phyloP scores from a whole-genome alignment of 2,113 vertebrate genomes.

The Nycticebus coucang region DNA sequence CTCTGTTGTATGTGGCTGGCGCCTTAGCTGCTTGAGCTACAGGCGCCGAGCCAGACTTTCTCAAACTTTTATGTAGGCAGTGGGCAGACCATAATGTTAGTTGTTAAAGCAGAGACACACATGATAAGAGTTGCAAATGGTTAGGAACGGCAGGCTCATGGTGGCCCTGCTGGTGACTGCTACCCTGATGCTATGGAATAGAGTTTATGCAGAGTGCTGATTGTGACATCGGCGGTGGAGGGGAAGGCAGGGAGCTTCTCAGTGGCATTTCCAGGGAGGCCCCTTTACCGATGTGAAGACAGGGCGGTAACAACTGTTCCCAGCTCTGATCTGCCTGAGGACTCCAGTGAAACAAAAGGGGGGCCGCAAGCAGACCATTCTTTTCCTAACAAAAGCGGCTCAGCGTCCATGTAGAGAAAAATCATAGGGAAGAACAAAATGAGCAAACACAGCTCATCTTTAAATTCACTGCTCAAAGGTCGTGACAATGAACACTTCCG shows the following conservation, averaged over 20 bases:
- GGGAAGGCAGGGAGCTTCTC: background rate
- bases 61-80: conserved; percentile 17
- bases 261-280: background rate
- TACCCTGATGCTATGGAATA: background rate
- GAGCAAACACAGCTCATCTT: background rate
- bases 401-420: conserved; percentile 7
- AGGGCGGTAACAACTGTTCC: background rate
- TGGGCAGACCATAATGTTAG: background rate
- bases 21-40: too few relatives aligned
- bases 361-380: background rate
- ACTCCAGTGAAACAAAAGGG: conserved; percentile 37
- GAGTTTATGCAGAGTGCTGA: background rate
- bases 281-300: background rate
- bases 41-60: background rate
- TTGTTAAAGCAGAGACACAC: background rate
- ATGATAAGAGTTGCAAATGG: conserved; percentile 28
- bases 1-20: too few relatives aligned
- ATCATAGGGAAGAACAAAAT: background rate
- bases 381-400: conserved; percentile 5
- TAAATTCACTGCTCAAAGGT: background rate
- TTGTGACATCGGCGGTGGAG: background rate
- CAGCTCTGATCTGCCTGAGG: background rate
- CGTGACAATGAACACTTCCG: background rate
- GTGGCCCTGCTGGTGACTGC: background rate
- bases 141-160: background rate